phyloP scores from a whole-genome alignment of 2,797 vertebrate genomes.

The Poeciliopsis infans region DNA sequence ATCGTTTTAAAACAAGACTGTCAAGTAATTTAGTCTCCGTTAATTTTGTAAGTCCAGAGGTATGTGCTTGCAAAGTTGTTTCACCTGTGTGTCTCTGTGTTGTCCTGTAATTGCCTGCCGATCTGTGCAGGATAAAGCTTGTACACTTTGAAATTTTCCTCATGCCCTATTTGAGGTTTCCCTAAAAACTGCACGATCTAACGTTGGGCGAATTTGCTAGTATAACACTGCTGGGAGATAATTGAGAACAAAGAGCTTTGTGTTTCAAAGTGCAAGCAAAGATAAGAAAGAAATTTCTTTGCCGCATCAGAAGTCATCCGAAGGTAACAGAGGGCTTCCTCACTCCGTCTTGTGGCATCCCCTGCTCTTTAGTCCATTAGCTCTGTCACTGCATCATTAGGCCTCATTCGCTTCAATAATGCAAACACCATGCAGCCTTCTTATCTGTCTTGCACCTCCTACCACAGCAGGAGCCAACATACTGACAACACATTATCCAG shows the following conservation, averaged over 20 bases:
- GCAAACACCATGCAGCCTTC: constrained; percentile 49
- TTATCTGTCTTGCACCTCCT: constrained; percentile 52
- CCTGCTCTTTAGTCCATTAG: constrained; percentile 44
- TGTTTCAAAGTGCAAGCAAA: constrained; percentile 3
- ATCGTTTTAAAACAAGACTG: not conserved
- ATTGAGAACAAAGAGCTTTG: not conserved
- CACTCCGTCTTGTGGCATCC: constrained; percentile 9
- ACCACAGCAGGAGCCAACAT: constrained; percentile 56
- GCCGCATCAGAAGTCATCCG: constrained; percentile 9
- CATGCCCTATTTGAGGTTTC: not conserved
- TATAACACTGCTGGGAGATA: not conserved
- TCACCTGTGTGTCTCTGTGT: not conserved
- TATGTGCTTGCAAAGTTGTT: not conserved
- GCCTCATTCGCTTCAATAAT: constrained; percentile 75
- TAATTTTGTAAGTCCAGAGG: not conserved
- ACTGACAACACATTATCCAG: constrained; percentile 50
- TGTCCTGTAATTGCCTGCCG: not conserved
- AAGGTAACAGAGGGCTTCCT: constrained; percentile 27
- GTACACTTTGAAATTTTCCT: not conserved
- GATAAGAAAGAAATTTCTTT: not conserved
- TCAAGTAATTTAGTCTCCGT: not conserved
- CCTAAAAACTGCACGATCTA: not conserved
- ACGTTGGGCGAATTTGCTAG: not conserved
- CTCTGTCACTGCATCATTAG: constrained; percentile 68
- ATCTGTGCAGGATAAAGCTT: not conserved